Percentiles rank a stretch among this genome's conserved stretches.
These are phyloP conservation scores for Calameuta idolon DNA, from an alignment of 2,888 invertebrate species.

Conservation along the genomic window DNA sequence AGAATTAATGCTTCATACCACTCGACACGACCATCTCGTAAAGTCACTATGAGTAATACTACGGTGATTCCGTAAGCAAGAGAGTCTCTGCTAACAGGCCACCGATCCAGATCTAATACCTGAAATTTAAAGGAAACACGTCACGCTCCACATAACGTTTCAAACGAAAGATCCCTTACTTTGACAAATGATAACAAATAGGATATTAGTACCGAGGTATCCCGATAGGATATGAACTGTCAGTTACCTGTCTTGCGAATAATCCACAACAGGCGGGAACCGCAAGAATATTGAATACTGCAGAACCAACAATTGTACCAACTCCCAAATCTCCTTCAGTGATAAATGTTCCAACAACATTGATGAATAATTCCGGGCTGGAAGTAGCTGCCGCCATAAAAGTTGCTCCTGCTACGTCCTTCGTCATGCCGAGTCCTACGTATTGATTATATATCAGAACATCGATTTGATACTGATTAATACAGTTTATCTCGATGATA, in stretches of 20 bases:
- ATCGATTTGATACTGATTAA: neutral
- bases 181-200: neutral
- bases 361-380: constrained; percentile 88
- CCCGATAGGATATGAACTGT: neutral
- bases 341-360: constrained; percentile 84
- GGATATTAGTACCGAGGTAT: neutral
- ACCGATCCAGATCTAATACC: constrained; percentile 80
- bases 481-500: neutral
- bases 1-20: constrained; percentile 83
- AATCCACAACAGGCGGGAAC: constrained; percentile 83
- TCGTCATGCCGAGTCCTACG: constrained; percentile 74
- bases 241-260: constrained; percentile 78
- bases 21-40: constrained; percentile 78
- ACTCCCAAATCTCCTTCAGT: constrained; percentile 83
- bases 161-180: neutral
- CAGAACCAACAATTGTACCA: constrained; percentile 82
- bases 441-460: neutral
- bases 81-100: constrained; percentile 82
- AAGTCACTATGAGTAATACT: constrained; percentile 75
- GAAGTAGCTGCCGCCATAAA: constrained; percentile 93
- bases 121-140: constrained; percentile 53
- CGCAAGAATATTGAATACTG: constrained; percentile 82
- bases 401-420: constrained; percentile 89
- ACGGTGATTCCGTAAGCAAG: constrained; percentile 80
- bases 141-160: neutral